Percentiles rank a stretch among this genome's conserved stretches.
phyloP scores from a whole-genome alignment of 2,797 vertebrate genomes.

The Diglossa cyanea region DNA sequence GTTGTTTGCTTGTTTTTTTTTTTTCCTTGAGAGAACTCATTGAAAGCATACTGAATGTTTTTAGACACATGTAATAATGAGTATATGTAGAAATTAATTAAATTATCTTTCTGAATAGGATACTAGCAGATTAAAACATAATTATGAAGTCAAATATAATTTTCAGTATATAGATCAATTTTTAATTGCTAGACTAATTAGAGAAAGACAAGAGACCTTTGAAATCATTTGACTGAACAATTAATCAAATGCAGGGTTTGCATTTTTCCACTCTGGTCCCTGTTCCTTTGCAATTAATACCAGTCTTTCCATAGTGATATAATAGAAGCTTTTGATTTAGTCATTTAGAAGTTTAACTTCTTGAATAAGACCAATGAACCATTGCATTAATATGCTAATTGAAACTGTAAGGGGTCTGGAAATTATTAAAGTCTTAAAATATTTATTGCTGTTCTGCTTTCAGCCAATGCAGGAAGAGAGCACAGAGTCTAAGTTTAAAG shows the following conservation, averaged over 20 bases:
- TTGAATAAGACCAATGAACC: constrained; percentile 42
- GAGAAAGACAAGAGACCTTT: constrained; percentile 51
- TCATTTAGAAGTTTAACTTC: constrained; percentile 46
- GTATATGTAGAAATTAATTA: constrained; percentile 36
- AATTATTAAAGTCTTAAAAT: constrained; percentile 63
- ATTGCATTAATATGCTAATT: constrained; percentile 57
- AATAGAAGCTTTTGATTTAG: constrained; percentile 48
- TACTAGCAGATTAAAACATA: constrained; percentile 5
- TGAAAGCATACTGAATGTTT: background rate
- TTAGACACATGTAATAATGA: background rate
- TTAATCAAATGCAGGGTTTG: constrained; percentile 42
- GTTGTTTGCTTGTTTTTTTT: background rate
- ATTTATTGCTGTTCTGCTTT: constrained; percentile 46
- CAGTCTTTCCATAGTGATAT: background rate
- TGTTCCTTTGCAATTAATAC: background rate
- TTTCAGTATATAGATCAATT: constrained; percentile 58
- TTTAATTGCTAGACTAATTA: constrained; percentile 67
- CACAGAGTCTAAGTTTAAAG: background rate
- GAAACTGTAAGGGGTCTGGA: background rate
- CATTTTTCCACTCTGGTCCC: background rate
- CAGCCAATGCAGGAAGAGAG: background rate
- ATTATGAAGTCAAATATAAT: constrained; percentile 41
- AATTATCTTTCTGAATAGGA: constrained; percentile 21
- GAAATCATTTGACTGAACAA: constrained; percentile 57
- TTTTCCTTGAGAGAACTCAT: background rate